phyloP scores from a whole-genome alignment of 2,113 vertebrate genomes.

The Xiphophorus maculatus region DNA sequence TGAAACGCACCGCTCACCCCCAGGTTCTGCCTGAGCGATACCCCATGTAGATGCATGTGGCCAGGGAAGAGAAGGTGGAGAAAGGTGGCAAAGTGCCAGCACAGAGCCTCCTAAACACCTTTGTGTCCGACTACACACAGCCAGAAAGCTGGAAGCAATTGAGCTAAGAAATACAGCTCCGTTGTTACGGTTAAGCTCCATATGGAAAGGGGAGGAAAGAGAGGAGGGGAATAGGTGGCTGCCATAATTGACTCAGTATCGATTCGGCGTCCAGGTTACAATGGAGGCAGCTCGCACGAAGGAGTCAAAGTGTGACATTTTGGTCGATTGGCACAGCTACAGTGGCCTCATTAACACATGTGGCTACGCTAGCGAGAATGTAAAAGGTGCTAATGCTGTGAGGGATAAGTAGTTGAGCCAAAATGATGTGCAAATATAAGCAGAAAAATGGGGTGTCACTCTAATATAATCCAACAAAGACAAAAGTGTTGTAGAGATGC shows the following conservation, averaged over 20 bases:
- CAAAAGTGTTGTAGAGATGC: constrained; percentile 34
- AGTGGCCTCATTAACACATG: constrained; percentile 68
- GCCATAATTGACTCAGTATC: constrained; percentile 73
- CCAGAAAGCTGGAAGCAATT: constrained; percentile 57
- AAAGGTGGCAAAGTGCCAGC: constrained; percentile 76
- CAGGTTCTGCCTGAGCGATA: constrained; percentile 58
- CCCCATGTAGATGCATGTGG: constrained; percentile 50
- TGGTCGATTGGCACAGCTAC: constrained; percentile 56
- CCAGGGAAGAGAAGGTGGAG: constrained; percentile 46
- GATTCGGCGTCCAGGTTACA: constrained; percentile 69
- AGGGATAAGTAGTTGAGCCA: constrained; percentile 38
- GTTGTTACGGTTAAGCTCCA: constrained; percentile 42
- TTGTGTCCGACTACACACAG: constrained; percentile 70
- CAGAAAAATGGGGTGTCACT: constrained; percentile 16
- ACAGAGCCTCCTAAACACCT: constrained; percentile 76
- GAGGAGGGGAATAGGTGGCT: constrained; percentile 48
- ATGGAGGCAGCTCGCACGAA: constrained; percentile 52
- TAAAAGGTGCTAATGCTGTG: constrained; percentile 38
- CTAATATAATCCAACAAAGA: constrained; percentile 23
- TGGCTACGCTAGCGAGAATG: constrained; percentile 41
- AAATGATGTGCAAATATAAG: constrained; percentile 17
- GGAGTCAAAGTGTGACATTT: constrained; percentile 55
- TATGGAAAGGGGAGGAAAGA: constrained; percentile 17
- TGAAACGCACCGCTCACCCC: constrained; percentile 37
- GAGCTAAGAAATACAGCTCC: constrained; percentile 46